Evolutionary conservation across 2,888 invertebrate genomes (phyloP).

Genomic region (Agrotis ipsilon): DNA sequence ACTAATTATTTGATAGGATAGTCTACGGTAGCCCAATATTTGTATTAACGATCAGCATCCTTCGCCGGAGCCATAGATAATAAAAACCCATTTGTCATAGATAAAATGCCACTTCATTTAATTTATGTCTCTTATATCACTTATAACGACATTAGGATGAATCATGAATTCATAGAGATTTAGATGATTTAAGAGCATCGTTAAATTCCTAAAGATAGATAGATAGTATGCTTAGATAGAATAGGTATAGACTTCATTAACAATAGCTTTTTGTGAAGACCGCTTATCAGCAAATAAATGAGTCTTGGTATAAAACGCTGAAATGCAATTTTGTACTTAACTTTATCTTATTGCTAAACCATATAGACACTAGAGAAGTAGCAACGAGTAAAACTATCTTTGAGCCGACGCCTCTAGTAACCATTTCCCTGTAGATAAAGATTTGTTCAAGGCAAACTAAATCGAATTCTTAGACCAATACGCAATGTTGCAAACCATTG

Average conservation of each 20-base stretch:
- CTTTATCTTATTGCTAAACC: conserved; percentile 8
- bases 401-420: conserved; percentile 9
- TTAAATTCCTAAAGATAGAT: conserved; percentile 25
- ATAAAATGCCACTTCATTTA: conserved; percentile 74
- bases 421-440: conserved; percentile 11
- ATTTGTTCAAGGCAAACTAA: conserved; percentile 14
- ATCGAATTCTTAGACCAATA: conserved; percentile 14
- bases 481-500: background rate
- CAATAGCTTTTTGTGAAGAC: background rate
- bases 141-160: conserved; percentile 52
- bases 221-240: background rate
- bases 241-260: background rate
- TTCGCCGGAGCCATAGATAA: conserved; percentile 70
- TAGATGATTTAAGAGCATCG: conserved; percentile 38
- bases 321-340: background rate
- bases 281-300: background rate
- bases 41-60: conserved; percentile 64
- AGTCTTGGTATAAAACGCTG: conserved; percentile 10
- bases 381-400: background rate
- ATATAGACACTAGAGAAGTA: background rate
- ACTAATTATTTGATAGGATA: conserved; percentile 37
- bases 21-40: conserved; percentile 65
- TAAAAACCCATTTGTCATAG: conserved; percentile 80
- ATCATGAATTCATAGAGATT: conserved; percentile 45
- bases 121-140: conserved; percentile 64